Evolutionary conservation across 1,140 invertebrate species (phyloP), one percentile per base, ranked within the genome.

Genomic region (Ectropis grisescens): DNA sequence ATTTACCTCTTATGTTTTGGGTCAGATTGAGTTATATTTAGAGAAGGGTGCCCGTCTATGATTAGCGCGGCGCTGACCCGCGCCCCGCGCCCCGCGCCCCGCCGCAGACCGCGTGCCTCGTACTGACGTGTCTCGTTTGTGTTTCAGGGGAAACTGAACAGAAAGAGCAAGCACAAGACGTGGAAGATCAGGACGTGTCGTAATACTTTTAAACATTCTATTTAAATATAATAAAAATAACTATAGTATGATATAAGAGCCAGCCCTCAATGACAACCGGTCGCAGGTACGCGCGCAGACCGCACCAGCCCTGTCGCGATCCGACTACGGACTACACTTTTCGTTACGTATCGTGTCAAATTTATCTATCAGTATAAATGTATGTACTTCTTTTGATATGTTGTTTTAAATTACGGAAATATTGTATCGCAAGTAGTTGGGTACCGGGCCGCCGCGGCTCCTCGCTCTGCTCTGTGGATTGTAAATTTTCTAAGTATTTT

Each of bases 131-230:
- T 15, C 2, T 29, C 29, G 22, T 42, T 40, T 28, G 11, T 32
- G 6, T 37, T 53, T 32, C 83, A 93, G 92, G 91, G 75, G 93
- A 95, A 76, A 88, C 89, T 41, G 93, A 94, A 85, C 90, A 90
- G 50, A 94, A 94, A 82, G 92, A 93, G 80, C 88, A 91, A 79
- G 86, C 93, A 66, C 93, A 95, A 82, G 94, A 96, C 82, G 91
- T 90, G 61, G 94, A 97, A 83, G 93, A 95, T 82, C 93, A 96
- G 85, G 93, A 94, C 84, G 93, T 94, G 81, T 94, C 92, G 90
- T 94, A 94, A 94, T 86, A 58, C 46, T 43, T 44, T 55, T 50
- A 40, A 55, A 43, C 51, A 41, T 51, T 55, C 53, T 61, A 55
- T 61, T 59, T 59, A 60, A 64, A 67, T 75, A 67, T 64, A 58